A percentile compares a stretch with the other conserved stretches of the same genome.
Conservation (phyloP, 2,888 invertebrate genomes). For the Amphipoea oculea region DNA sequence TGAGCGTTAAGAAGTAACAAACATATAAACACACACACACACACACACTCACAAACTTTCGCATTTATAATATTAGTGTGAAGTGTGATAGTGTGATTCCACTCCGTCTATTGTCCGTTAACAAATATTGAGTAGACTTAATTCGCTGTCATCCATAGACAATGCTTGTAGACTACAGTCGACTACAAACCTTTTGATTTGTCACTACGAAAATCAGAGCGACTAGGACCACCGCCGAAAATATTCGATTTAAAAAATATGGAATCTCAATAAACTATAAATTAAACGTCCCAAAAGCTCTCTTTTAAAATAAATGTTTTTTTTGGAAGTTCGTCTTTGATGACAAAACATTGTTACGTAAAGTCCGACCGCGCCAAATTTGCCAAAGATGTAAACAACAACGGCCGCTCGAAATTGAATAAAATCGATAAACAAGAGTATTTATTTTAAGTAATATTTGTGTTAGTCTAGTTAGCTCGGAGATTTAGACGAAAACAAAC, state of each 20-base stretch:
- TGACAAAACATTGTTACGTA: not conserved
- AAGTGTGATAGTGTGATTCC: no score
- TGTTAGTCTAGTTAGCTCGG: no score
- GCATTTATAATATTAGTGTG: no score
- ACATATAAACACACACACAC: no score
- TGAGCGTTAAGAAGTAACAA: no score
- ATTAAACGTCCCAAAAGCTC: conserved; percentile 26
- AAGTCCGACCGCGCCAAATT: no score
- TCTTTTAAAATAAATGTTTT: conserved; percentile 24
- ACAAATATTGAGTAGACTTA: not conserved
- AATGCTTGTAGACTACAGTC: not conserved
- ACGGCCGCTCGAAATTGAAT: no score
- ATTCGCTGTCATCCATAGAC: not conserved
- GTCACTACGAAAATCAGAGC: not conserved
- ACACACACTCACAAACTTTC: no score
- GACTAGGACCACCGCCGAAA: not conserved
- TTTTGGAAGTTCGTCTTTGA: not conserved
- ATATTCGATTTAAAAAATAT: conserved; percentile 7
- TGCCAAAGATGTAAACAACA: no score
- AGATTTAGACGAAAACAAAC: no score
- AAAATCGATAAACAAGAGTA: no score
- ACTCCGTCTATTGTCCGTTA: not conserved
- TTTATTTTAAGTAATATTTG: no score
- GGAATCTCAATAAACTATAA: conserved; percentile 49
- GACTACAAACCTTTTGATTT: not conserved